Percentiles rank a stretch among this genome's conserved stretches.
phyloP scores from a whole-genome alignment of 2,113 vertebrate genomes.

The Cardinalis cardinalis region DNA sequence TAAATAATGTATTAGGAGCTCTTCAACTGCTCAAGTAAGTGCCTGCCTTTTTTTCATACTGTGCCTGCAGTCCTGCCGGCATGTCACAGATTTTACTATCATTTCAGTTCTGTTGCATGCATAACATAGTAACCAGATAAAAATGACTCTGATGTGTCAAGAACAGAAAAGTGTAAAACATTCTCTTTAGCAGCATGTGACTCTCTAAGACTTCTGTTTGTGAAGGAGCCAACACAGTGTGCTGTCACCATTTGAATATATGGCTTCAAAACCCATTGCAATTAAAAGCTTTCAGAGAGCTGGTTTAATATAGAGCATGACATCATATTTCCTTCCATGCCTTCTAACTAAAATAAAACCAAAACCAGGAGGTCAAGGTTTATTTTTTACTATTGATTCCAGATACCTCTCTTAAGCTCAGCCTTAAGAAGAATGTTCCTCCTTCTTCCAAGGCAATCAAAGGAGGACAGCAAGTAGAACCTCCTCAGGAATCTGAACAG shows the following conservation, averaged over 20 bases:
- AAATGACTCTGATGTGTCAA: constrained; percentile 2
- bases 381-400: neutral
- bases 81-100: neutral
- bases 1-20: constrained; percentile 20
- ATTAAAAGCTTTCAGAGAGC: neutral
- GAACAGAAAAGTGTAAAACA: neutral
- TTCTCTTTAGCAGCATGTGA: constrained; percentile 4
- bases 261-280: neutral
- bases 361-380: neutral
- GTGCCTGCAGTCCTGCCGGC: neutral
- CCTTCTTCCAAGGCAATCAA: neutral
- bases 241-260: neutral
- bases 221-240: neutral
- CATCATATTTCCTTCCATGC: neutral
- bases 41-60: neutral
- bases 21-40: neutral
- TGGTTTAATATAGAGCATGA: constrained; percentile 12
- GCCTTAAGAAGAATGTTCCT: neutral
- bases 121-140: constrained; percentile 16
- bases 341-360: neutral
- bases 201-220: neutral
- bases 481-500: neutral
- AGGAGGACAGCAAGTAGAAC: neutral
- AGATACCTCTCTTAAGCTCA: neutral
- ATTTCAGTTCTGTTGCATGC: neutral